A percentile compares a stretch with the other conserved stretches of the same genome.
Evolutionary conservation across 1,140 invertebrate species (phyloP).

Genomic region (Drosophila nasuta): DNA sequence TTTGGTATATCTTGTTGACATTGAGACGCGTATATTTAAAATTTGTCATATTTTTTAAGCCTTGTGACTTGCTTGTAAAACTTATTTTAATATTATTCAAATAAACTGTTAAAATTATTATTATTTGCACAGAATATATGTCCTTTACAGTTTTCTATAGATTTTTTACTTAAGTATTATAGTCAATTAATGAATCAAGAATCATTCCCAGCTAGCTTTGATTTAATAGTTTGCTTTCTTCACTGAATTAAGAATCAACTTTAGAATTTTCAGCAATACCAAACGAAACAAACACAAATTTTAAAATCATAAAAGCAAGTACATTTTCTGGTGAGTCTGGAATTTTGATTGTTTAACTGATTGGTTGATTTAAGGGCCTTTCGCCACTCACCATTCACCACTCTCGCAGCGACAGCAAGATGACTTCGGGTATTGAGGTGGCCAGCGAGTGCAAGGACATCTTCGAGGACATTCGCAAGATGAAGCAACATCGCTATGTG

Average conservation of each 20-base stretch:
- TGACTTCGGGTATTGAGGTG: constrained; percentile 57
- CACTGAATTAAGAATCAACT: not conserved
- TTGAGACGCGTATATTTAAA: too few species aligned
- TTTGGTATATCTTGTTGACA: too few species aligned
- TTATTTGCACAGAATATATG: too few species aligned
- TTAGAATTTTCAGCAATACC: not conserved
- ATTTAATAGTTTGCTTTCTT: not conserved
- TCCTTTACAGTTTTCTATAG: too few species aligned
- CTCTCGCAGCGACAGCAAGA: not conserved
- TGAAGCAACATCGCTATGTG: constrained; percentile 58
- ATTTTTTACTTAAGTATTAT: too few species aligned
- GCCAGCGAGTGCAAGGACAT: constrained; percentile 32
- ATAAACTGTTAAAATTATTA: too few species aligned
- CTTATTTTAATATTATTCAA: too few species aligned
- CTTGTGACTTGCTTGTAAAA: too few species aligned
- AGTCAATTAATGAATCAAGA: too few species aligned
- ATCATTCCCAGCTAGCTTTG: not conserved
- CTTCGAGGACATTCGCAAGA: constrained; percentile 53
- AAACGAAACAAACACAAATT: not conserved
- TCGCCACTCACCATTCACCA: too few species aligned
- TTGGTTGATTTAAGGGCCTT: not conserved
- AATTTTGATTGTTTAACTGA: not conserved
- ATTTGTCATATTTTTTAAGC: too few species aligned
- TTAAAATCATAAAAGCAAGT: not conserved
- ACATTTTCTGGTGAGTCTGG: not conserved